These are phyloP conservation scores for Orthonyx spaldingii DNA, from an alignment of 2,113 vertebrate species.

Conservation along the genomic window DNA sequence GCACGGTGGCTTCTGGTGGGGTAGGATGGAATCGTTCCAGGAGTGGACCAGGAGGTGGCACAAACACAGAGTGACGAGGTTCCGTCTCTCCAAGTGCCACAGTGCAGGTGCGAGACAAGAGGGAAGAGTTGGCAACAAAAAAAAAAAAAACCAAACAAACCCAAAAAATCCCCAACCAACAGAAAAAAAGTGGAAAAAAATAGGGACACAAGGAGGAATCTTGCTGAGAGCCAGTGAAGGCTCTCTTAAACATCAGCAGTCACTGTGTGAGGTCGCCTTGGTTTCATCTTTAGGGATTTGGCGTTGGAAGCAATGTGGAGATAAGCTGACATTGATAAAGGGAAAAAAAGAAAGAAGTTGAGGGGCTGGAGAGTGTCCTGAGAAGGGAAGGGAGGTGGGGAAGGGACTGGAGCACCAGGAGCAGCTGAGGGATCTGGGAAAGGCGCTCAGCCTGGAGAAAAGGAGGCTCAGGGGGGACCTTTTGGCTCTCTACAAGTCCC, in stretches of 20 bases:
- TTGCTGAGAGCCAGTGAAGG: not conserved
- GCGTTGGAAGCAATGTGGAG: not conserved
- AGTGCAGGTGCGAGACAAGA: not conserved
- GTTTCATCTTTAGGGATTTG: not conserved
- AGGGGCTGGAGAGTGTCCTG: not conserved
- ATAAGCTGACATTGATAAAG: too few relatives aligned
- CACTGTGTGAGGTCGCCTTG: not conserved
- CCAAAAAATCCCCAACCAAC: not conserved
- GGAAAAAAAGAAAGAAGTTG: not conserved
- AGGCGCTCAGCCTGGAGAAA: not conserved
- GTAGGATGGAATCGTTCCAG: not conserved
- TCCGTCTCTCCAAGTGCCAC: not conserved
- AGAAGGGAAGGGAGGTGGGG: not conserved
- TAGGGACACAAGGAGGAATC: not conserved
- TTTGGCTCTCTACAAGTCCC: accelerated
- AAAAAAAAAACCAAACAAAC: not conserved
- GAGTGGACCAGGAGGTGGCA: not conserved
- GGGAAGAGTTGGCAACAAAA: not conserved
- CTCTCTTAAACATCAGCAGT: not conserved
- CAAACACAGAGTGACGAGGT: not conserved
- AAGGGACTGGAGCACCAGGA: not conserved
- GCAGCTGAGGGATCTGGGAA: not conserved
- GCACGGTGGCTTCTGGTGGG: not conserved
- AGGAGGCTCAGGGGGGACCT: not conserved
- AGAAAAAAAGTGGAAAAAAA: not conserved